phyloP scores from a whole-genome alignment of 2,797 vertebrate genomes.

The Alauda arvensis region DNA sequence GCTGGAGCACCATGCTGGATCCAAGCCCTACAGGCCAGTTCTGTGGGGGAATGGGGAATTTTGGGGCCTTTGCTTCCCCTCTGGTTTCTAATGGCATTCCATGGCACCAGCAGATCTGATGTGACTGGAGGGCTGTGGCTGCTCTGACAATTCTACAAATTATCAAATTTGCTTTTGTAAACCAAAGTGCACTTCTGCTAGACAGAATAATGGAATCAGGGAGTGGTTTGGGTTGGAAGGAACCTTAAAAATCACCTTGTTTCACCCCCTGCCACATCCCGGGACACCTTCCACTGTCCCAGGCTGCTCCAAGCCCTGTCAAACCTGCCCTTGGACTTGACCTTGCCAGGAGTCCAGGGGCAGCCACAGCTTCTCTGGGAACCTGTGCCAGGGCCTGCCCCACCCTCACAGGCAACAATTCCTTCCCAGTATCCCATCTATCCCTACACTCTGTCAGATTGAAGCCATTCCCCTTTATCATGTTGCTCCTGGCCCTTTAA shows the following conservation, averaged over 20 bases:
- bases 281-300: neutral
- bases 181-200: neutral
- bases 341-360: neutral
- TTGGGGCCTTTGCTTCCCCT: neutral
- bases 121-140: neutral
- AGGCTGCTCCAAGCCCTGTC: neutral
- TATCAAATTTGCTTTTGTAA: neutral
- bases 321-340: neutral
- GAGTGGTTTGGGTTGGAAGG: neutral
- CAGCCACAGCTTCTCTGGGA: neutral
- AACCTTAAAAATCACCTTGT: neutral
- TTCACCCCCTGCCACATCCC: neutral
- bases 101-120: accelerated
- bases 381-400: neutral
- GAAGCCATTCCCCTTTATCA: neutral
- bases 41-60: neutral
- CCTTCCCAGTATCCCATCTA: neutral
- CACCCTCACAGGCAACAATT: neutral
- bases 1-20: neutral
- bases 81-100: neutral
- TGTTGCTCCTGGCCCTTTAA: neutral
- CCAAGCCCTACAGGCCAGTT: neutral
- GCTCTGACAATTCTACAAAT: neutral
- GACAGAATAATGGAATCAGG: neutral
- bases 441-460: neutral